Evolutionary conservation across 2,797 vertebrate genomes (phyloP).

Genomic region (Synanceia verrucosa): DNA sequence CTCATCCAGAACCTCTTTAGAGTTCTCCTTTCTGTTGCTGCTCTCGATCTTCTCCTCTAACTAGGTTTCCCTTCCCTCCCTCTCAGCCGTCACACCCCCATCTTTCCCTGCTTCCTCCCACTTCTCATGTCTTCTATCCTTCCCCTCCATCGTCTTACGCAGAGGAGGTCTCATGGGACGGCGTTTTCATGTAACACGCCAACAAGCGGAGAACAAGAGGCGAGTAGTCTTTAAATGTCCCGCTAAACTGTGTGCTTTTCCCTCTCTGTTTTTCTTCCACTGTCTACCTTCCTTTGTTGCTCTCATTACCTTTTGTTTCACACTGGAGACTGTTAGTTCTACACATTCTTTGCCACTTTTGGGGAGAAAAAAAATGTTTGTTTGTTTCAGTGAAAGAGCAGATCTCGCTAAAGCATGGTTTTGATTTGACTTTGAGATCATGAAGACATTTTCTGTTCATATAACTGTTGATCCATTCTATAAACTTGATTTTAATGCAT

Average conservation of each 20-base stretch:
- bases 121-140: constrained; percentile 16
- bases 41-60: constrained; percentile 40
- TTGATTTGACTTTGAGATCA: constrained; percentile 45
- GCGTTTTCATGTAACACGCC: constrained; percentile 56
- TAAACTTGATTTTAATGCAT: constrained; percentile 9
- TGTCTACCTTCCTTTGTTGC: constrained; percentile 22
- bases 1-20: constrained; percentile 20
- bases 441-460: constrained; percentile 3
- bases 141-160: constrained; percentile 27
- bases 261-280: constrained; percentile 15
- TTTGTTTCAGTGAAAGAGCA: not conserved
- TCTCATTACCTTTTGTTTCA: constrained; percentile 58
- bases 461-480: constrained; percentile 2
- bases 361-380: constrained; percentile 22
- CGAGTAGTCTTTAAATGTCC: constrained; percentile 58
- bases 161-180: constrained; percentile 49
- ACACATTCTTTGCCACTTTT: constrained; percentile 32
- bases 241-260: constrained; percentile 56
- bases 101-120: constrained; percentile 17
- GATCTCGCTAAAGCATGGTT: constrained; percentile 11
- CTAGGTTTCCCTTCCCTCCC: constrained; percentile 41
- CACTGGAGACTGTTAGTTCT: constrained; percentile 31
- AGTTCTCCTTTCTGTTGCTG: constrained; percentile 7
- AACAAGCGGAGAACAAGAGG: constrained; percentile 47
- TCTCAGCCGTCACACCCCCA: constrained; percentile 11